Conservation (phyloP, 2,888 invertebrate species). For the Idaea dimidiata region DNA sequence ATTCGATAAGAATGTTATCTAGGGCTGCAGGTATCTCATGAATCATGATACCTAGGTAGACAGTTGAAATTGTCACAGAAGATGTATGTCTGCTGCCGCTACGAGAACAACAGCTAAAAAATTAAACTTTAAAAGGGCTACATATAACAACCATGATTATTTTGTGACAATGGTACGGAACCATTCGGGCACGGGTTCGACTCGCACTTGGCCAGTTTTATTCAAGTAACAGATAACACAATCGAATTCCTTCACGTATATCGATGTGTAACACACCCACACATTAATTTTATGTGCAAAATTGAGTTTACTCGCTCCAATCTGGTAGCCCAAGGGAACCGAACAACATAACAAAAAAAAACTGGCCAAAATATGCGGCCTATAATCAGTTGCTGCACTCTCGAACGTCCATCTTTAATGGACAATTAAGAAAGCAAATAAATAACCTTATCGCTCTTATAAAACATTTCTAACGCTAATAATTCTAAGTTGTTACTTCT, state of each 20-base stretch:
- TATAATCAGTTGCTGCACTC: not conserved
- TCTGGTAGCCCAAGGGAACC: not conserved
- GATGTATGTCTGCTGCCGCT: no score
- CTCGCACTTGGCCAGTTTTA: not conserved
- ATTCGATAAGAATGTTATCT: no score
- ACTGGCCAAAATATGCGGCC: not conserved
- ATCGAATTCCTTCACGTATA: constrained; percentile 6
- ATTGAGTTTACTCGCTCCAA: not conserved
- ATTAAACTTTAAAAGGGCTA: no score
- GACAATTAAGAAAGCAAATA: constrained; percentile 36
- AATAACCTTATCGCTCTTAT: constrained; percentile 32
- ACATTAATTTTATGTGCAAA: not conserved
- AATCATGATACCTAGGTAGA: no score
- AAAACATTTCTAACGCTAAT: constrained; percentile 23
- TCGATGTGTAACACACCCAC: constrained; percentile 1
- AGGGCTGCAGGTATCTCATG: no score
- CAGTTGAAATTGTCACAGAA: no score
- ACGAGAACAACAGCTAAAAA: no score
- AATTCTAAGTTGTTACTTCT: not conserved
- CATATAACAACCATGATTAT: no score
- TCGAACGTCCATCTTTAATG: constrained; percentile 25
- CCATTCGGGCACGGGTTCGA: not conserved
- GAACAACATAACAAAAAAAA: not conserved
- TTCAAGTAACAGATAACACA: constrained; percentile 9
- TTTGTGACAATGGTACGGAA: no score